Conservation (phyloP, 2,113 vertebrate genomes). For the Struthio camelus region DNA sequence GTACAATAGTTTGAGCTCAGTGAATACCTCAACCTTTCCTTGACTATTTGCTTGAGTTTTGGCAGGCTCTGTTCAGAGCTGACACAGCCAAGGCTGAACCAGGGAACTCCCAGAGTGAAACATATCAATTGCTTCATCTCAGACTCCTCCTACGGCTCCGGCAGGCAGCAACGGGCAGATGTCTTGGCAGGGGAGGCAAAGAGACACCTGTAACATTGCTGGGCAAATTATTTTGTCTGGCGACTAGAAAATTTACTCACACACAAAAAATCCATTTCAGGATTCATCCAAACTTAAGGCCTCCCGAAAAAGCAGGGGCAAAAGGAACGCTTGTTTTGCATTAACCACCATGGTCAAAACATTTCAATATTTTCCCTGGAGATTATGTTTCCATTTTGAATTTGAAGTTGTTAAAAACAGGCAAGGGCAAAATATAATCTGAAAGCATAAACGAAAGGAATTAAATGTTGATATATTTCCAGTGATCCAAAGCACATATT, state of each 20-base stretch:
- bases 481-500: background rate
- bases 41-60: background rate
- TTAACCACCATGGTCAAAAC: background rate
- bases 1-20: slow-evolving; percentile 6
- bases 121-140: background rate
- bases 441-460: background rate
- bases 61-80: slow-evolving; percentile 25
- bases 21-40: slow-evolving; percentile 48
- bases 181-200: slow-evolving; percentile 38
- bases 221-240: background rate
- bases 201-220: slow-evolving; percentile 44
- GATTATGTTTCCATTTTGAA: background rate
- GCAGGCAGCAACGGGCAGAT: slow-evolving; percentile 30
- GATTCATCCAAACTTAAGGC: background rate
- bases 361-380: background rate
- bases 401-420: background rate
- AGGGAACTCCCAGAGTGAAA: slow-evolving; percentile 24
- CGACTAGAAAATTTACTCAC: background rate
- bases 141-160: background rate
- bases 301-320: background rate
- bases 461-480: background rate
- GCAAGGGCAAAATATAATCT: background rate
- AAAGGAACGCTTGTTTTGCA: background rate
- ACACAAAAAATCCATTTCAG: background rate
- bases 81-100: background rate